Percentiles rank a stretch among this genome's conserved stretches.
Conservation (phyloP, 1,140 invertebrate genomes). For the Drosophila ananassae region DNA sequence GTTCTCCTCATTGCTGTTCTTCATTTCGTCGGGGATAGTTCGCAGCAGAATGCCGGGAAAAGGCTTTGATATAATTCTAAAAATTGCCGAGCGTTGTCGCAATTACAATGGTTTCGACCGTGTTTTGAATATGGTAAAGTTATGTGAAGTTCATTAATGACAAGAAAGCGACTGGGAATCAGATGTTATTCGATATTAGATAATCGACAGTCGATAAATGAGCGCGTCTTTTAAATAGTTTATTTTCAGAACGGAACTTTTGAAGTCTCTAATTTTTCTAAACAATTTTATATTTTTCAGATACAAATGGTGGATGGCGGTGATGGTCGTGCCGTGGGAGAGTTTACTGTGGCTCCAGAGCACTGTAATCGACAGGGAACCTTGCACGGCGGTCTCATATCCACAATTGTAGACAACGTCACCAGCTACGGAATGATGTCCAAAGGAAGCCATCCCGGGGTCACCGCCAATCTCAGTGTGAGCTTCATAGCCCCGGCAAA, state of each 20-base stretch:
- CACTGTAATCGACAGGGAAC: constrained; percentile 91
- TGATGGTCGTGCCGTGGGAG: constrained; percentile 73
- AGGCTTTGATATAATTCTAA: constrained; percentile 78
- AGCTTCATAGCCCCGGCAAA: constrained; percentile 90
- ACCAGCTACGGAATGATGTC: constrained; percentile 92
- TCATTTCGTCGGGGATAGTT: constrained; percentile 41
- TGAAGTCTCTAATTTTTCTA: background rate
- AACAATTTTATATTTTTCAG: constrained; percentile 18
- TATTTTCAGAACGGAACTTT: background rate
- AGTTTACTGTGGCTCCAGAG: constrained; percentile 91
- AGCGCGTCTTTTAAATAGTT: constrained; percentile 8
- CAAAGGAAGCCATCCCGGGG: constrained; percentile 87
- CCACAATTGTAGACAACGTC: constrained; percentile 92
- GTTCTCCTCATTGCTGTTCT: constrained; percentile 12
- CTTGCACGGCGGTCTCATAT: constrained; percentile 93
- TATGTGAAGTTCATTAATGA: background rate
- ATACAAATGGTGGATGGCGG: constrained; percentile 65
- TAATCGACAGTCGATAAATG: constrained; percentile 59
- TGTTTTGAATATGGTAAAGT: constrained; percentile 85
- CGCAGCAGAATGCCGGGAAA: constrained; percentile 54
- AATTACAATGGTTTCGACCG: constrained; percentile 83
- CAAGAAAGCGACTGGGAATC: constrained; percentile 28
- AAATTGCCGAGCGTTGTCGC: constrained; percentile 61
- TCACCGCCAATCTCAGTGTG: constrained; percentile 90
- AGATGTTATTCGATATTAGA: constrained; percentile 63